phyloP scores from a whole-genome alignment of 2,888 invertebrate species.

The Ernsta delagoae region DNA sequence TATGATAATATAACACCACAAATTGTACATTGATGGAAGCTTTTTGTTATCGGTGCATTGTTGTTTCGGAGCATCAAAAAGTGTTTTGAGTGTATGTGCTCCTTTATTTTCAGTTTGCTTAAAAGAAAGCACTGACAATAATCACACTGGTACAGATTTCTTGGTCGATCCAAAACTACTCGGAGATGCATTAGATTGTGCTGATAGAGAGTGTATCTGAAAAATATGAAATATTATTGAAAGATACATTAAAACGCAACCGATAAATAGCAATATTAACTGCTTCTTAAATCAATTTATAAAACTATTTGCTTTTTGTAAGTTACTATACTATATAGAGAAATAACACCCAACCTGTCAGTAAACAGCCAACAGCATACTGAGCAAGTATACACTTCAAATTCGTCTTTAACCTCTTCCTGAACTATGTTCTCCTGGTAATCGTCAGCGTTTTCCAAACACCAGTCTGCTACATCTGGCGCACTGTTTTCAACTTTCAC shows the following conservation, averaged over 20 bases:
- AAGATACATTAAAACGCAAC: too few relatives aligned
- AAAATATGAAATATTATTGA: slow-evolving; percentile 28
- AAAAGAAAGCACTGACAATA: slow-evolving; percentile 32
- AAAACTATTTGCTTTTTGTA: too few relatives aligned
- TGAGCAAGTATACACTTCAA: slow-evolving; percentile 33
- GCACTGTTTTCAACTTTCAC: slow-evolving; percentile 43
- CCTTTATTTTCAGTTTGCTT: slow-evolving; percentile 18
- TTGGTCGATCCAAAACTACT: slow-evolving; percentile 39
- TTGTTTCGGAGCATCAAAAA: slow-evolving; percentile 13
- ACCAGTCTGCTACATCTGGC: slow-evolving; percentile 32
- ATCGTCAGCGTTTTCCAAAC: slow-evolving; percentile 16
- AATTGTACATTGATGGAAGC: slow-evolving; percentile 37
- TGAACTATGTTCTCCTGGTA: slow-evolving; percentile 18
- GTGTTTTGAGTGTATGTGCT: slow-evolving; percentile 37
- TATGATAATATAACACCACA: slow-evolving; percentile 46
- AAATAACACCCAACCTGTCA: slow-evolving; percentile 38
- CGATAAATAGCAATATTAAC: too few relatives aligned
- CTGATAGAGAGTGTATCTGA: slow-evolving; percentile 43
- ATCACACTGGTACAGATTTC: slow-evolving; percentile 39
- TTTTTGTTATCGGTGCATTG: slow-evolving; percentile 11
- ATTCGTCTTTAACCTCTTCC: slow-evolving; percentile 32
- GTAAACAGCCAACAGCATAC: slow-evolving; percentile 41
- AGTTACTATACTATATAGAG: too few relatives aligned
- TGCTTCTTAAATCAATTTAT: too few relatives aligned
- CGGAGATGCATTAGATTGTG: slow-evolving; percentile 49